phyloP scores from a whole-genome alignment of 2,113 vertebrate species.

The Larimichthys polyactis region DNA sequence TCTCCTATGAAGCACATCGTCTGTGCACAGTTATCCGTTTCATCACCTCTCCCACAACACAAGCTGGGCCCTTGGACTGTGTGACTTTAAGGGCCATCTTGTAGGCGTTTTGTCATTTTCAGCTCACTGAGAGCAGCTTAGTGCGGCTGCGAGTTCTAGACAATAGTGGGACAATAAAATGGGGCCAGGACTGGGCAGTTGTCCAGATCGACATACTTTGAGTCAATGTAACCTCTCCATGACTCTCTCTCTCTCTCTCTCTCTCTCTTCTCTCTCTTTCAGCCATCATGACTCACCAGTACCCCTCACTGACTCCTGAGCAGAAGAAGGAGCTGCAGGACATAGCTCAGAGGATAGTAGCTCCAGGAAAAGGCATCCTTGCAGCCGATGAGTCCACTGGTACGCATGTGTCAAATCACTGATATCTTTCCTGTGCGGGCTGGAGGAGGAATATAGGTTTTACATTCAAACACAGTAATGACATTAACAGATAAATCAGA shows the following conservation, averaged over 20 bases:
- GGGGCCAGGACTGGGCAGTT: slow-evolving; percentile 22
- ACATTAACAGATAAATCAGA: too few species aligned
- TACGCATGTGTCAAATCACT: slow-evolving; percentile 67
- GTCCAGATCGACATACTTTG: not conserved
- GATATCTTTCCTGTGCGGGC: not conserved
- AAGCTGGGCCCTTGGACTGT: not conserved
- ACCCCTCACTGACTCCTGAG: slow-evolving; percentile 91
- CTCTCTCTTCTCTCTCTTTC: slow-evolving; percentile 37
- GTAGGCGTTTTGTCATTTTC: not conserved
- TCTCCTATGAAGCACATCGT: slow-evolving; percentile 3
- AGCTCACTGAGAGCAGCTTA: not conserved
- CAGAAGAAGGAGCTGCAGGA: slow-evolving; percentile 97
- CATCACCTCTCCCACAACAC: slow-evolving; percentile 14
- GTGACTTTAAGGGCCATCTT: not conserved
- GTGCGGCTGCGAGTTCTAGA: not conserved
- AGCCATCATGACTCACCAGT: slow-evolving; percentile 93
- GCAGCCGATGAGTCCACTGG: slow-evolving; percentile 98
- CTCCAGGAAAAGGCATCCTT: slow-evolving; percentile 95
- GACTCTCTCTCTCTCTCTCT: slow-evolving; percentile 21
- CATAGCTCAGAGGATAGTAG: slow-evolving; percentile 91
- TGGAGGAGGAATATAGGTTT: too few species aligned
- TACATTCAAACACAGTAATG: too few species aligned
- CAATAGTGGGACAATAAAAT: slow-evolving; percentile 21
- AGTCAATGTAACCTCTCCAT: slow-evolving; percentile 26
- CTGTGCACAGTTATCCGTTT: not conserved